phyloP scores from a whole-genome alignment of 2,113 vertebrate genomes.

The Cebus imitator region DNA sequence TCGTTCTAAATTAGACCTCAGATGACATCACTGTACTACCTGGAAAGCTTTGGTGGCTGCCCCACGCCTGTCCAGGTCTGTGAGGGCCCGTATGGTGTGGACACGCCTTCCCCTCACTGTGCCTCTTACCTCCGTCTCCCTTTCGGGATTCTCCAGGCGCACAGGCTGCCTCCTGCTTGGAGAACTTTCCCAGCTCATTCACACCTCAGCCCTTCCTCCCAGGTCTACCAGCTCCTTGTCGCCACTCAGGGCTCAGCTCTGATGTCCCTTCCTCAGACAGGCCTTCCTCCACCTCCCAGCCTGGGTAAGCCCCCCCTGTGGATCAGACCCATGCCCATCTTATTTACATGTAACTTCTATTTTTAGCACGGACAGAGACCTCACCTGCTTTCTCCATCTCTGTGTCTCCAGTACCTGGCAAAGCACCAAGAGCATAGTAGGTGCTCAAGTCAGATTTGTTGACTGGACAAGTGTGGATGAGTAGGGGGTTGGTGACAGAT shows the following conservation, averaged over 20 bases:
- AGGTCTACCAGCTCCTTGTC: background rate
- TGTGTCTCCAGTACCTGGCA: background rate
- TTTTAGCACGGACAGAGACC: background rate
- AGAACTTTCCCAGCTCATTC: background rate
- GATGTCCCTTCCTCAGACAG: background rate
- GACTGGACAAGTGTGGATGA: background rate
- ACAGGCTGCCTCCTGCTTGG: background rate
- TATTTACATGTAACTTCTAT: background rate
- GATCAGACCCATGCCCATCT: background rate
- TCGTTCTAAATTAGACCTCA: background rate
- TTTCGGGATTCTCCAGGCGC: rapidly evolving
- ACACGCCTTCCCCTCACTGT: background rate
- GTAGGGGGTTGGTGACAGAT: background rate
- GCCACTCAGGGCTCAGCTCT: background rate
- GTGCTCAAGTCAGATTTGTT: background rate
- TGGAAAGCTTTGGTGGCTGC: background rate
- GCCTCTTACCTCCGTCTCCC: background rate
- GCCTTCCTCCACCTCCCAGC: background rate
- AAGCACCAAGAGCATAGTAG: background rate
- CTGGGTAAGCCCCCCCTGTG: rapidly evolving
- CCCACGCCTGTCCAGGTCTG: rapidly evolving
- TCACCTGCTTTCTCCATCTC: background rate
- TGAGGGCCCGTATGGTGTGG: rapidly evolving
- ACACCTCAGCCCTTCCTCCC: background rate
- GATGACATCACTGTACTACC: background rate